Conservation (phyloP, 1,140 invertebrate genomes). For the Zaprionus gabonicus region DNA sequence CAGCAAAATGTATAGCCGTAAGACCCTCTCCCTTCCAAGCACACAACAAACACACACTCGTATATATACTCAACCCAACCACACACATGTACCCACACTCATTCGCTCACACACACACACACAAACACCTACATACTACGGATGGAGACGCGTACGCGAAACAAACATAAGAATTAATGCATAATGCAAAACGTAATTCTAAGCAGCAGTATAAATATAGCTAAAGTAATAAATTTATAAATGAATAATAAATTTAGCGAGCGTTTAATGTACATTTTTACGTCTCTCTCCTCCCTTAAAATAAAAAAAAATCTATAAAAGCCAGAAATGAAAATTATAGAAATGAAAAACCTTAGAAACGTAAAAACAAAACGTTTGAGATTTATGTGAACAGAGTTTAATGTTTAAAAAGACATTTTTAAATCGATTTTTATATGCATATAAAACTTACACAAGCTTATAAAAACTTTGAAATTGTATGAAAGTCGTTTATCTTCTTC, state of each 20-base stretch:
- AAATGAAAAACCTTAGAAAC: slow-evolving; percentile 12
- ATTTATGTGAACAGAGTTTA: slow-evolving; percentile 54
- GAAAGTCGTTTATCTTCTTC: slow-evolving; percentile 38
- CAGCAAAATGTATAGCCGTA: slow-evolving; percentile 65
- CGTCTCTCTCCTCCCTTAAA: slow-evolving; percentile 36
- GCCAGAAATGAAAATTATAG: not conserved
- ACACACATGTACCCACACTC: slow-evolving; percentile 19
- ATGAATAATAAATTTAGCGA: slow-evolving; percentile 77
- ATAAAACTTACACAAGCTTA: slow-evolving; percentile 32
- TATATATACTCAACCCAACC: slow-evolving; percentile 24
- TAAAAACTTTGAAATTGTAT: slow-evolving; percentile 34
- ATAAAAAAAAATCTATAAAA: not conserved
- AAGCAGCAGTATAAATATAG: slow-evolving; percentile 79
- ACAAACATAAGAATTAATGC: slow-evolving; percentile 62
- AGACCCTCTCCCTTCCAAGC: slow-evolving; percentile 31
- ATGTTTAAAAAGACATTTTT: slow-evolving; percentile 48
- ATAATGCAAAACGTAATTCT: slow-evolving; percentile 73
- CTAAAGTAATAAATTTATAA: slow-evolving; percentile 83
- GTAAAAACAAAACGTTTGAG: slow-evolving; percentile 35
- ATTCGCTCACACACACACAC: slow-evolving; percentile 14
- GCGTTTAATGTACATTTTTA: slow-evolving; percentile 77
- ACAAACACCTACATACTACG: slow-evolving; percentile 21
- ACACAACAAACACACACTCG: slow-evolving; percentile 22
- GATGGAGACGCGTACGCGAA: slow-evolving; percentile 59
- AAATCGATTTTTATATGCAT: slow-evolving; percentile 44